Base-by-base conservation (phyloP, 1,140 invertebrate genomes). In the Aricia agestis region DNA sequence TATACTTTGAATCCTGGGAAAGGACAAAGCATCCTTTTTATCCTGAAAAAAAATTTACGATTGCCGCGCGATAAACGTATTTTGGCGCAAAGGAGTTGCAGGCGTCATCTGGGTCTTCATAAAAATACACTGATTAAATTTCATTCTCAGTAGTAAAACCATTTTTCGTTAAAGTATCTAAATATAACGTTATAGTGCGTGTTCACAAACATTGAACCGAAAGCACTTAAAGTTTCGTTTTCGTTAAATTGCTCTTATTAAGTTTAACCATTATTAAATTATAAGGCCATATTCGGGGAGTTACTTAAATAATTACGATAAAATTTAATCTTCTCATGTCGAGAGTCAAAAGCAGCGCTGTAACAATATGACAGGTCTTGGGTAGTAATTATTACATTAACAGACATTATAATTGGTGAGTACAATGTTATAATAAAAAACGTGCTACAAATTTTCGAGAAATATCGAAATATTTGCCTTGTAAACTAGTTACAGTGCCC, bases 401-500 rank as follows among this genome's bases (percentile, higher is more conserved):
- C 6, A 9, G 36, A 36, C 36, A 9, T 36, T 36, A 36, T 36
- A 36, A 36, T 36, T 36, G 36, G 36, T 36, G 36, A 36, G 36
- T 36, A 7, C n/a, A 6, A 9, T 2, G 6, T 9, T 36, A 9
- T 36, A 7, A 36, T 36, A 7, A 36, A 0, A 36, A 36, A 36
- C 36, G 36, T 36, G 36, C 5, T 36, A 36, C 36, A 2, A 32
- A 32, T 32, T 32, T 32, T 36, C 36, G 5, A 7, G 36, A 36
- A 36, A 32, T 36, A 59, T 36, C 31, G 32, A 61, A 69, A 69
- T 69, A 61, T 41, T 69, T n/a, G 58, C 25, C 57, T 11, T 61
- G 68, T 69, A 61, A 69, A 57, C 31, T 61, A 69, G 57, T 69
- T 36, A 58, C 52, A 52, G 19, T 69, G 52, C 36, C 18, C 58